Evolutionary conservation across 1,140 invertebrate species (phyloP).

Genomic region (Drosophila equinoxialis): DNA sequence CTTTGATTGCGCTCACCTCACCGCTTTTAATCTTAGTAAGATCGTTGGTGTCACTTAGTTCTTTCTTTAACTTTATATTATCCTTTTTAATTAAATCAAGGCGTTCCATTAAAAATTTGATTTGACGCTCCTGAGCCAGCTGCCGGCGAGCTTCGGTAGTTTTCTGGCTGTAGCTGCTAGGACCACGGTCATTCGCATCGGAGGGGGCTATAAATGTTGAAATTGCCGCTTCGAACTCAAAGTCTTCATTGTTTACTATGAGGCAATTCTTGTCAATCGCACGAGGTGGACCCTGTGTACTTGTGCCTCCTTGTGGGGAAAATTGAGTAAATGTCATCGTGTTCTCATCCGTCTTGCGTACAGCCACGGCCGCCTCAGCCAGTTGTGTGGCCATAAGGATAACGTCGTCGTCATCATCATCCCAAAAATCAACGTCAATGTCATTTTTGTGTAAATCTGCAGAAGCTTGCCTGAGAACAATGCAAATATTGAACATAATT

Average conservation of each 20-base stretch:
- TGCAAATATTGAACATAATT: not conserved
- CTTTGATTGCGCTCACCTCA: constrained; percentile 51
- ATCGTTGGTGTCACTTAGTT: constrained; percentile 57
- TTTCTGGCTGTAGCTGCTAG: constrained; percentile 9
- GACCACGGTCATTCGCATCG: not conserved
- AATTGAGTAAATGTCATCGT: constrained; percentile 60
- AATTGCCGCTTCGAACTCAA: not conserved
- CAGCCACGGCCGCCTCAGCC: constrained; percentile 56
- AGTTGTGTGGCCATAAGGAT: constrained; percentile 70
- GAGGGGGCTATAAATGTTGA: not conserved
- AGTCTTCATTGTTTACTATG: not conserved
- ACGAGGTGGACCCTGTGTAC: constrained; percentile 56
- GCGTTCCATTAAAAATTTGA: constrained; percentile 73
- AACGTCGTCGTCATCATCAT: constrained; percentile 73
- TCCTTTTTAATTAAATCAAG: constrained; percentile 65
- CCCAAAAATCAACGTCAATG: constrained; percentile 63
- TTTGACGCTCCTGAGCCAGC: constrained; percentile 65
- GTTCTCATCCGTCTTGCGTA: constrained; percentile 42
- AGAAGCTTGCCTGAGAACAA: not conserved
- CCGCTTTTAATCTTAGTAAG: constrained; percentile 61
- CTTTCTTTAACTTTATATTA: constrained; percentile 66
- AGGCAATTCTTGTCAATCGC: not conserved
- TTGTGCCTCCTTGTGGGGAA: constrained; percentile 53
- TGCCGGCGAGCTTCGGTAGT: constrained; percentile 53
- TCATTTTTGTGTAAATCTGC: not conserved